Conservation (phyloP, 2,888 invertebrate genomes). For the Lithophane socia region DNA sequence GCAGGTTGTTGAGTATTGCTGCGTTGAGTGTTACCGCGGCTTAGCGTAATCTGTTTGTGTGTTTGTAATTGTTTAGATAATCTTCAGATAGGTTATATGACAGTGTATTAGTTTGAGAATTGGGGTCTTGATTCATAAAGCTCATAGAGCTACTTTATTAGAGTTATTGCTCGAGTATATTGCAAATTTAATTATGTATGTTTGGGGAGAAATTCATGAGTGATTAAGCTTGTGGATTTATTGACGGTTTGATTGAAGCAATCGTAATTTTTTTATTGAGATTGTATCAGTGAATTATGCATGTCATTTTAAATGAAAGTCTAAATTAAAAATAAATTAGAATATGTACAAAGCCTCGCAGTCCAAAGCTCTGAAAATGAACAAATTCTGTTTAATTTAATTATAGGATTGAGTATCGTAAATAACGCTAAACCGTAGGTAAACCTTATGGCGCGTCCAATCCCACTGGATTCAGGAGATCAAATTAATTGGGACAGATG, state of each 20-base stretch:
- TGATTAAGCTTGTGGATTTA: constrained; percentile 19
- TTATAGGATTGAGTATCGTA: constrained; percentile 36
- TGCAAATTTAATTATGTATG: constrained; percentile 28
- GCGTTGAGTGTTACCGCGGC: constrained; percentile 20
- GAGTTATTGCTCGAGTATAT: constrained; percentile 6
- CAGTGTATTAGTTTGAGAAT: constrained; percentile 31
- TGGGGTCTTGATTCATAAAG: neutral
- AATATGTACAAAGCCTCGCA: neutral
- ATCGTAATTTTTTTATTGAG: constrained; percentile 26
- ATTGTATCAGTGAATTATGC: constrained; percentile 12
- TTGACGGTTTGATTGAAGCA: constrained; percentile 17
- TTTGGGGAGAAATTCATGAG: constrained; percentile 15
- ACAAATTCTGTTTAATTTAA: constrained; percentile 43
- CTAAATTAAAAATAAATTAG: neutral
- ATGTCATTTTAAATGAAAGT: constrained; percentile 1
- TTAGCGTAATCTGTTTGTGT: constrained; percentile 38
- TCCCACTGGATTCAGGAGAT: constrained; percentile 35
- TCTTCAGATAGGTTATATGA: constrained; percentile 24
- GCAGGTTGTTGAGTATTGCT: constrained; percentile 24
- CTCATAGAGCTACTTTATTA: constrained; percentile 30
- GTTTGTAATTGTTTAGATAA: constrained; percentile 44
- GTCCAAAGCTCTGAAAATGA: constrained; percentile 19
- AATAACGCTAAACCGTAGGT: constrained; percentile 36
- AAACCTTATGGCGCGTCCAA: constrained; percentile 17
- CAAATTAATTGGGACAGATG: constrained; percentile 44